Base-by-base conservation (phyloP, 2,113 vertebrate species). In the Mystacornis crossleyi region DNA sequence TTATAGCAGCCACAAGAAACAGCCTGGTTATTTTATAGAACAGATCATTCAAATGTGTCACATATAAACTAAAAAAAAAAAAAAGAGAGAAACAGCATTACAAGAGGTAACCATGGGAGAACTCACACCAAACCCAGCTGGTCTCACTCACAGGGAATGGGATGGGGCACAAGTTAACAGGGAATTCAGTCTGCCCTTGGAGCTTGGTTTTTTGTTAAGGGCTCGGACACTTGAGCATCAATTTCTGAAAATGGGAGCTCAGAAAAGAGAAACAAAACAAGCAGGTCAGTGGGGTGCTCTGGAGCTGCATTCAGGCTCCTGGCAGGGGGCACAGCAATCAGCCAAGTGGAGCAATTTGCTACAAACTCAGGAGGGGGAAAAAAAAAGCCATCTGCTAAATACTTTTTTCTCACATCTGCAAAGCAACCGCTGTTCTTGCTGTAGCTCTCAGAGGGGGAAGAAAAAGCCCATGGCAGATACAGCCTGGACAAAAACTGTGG, bases 261-360 rank as follows among this genome's bases (percentile, higher is more conserved):
- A 43, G 48, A 48, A 54, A 85, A 60, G 65, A 57, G 72, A 31
- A 83, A 50, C 40, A 66, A 93, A 79, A 19, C 73, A 58, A 94
- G 42, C 51, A 66, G 66, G 69, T 51, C 95, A 67, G 81, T 72
- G 71, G 92, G 96, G 92, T 58, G 71, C 78, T 82, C 78, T 78
- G 50, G 57, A 85, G 75, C 75, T 79, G 65, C 75, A 83, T 93
- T 95, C 91, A 94, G 86, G 18, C 62, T 60, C 90, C 40, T 69
- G 73, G 95, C 72, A 84, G 95, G 94, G 79, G 85, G 91, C 79
- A 70, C 78, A 94, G 79, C 74, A 47, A 89, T 71, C 84, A 84
- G 94, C 87, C 88, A 81, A 96, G 47, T 43, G 47, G 43, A 95
- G 73, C 82, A 91, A 94, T 94, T 94, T 92, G 69, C 81, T 85